A percentile compares a stretch with the other conserved stretches of the same genome.
Evolutionary conservation across 1,140 invertebrate genomes (phyloP).

Genomic region (Ptiloglossa arizonensis): DNA sequence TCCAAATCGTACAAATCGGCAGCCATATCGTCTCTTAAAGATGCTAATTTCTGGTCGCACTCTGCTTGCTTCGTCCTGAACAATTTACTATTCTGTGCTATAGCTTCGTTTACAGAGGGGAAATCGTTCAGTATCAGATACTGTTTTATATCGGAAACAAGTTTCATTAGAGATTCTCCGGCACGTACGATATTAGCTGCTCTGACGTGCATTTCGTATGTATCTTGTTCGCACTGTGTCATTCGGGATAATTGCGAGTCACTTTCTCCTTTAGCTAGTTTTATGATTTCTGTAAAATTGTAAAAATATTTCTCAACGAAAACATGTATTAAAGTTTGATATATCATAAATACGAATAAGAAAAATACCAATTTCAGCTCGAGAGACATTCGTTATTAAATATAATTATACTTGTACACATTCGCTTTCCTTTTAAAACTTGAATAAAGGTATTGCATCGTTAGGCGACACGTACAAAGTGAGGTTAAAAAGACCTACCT

Average conservation of each 20-base stretch:
- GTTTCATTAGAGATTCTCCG: constrained; percentile 97
- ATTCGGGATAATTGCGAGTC: constrained; percentile 93
- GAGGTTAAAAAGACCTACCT: constrained; percentile 88
- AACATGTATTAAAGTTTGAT: not conserved
- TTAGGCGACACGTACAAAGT: not conserved
- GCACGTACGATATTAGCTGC: constrained; percentile 97
- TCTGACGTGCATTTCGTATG: constrained; percentile 98
- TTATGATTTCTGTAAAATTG: constrained; percentile 91
- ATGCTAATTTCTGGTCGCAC: constrained; percentile 96
- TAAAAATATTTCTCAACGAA: not conserved
- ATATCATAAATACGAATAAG: too few species aligned
- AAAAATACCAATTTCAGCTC: not conserved
- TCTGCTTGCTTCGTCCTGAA: constrained; percentile 94
- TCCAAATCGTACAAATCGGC: constrained; percentile 97
- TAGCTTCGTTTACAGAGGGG: constrained; percentile 97
- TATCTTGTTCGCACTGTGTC: constrained; percentile 96
- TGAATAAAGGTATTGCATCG: too few species aligned
- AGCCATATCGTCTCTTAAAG: constrained; percentile 95
- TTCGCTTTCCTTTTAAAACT: not conserved
- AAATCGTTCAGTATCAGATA: constrained; percentile 98
- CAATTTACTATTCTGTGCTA: constrained; percentile 93
- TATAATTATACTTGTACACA: not conserved
- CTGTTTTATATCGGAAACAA: constrained; percentile 98
- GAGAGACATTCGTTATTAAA: not conserved
- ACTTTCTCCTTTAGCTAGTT: constrained; percentile 95